phyloP scores from a whole-genome alignment of 2,888 invertebrate genomes.

The Tenodera sinensis region DNA sequence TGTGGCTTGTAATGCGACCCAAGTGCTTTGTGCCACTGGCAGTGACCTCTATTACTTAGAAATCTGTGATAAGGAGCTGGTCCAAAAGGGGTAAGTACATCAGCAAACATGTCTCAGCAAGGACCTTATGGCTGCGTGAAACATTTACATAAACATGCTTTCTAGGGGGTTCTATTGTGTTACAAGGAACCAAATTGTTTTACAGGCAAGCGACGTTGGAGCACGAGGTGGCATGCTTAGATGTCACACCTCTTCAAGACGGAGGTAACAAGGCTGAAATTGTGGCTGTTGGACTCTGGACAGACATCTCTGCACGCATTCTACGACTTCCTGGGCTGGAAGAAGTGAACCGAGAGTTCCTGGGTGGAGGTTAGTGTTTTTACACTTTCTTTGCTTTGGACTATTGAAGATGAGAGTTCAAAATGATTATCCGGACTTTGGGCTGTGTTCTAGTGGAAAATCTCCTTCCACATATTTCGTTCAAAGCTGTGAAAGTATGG shows the following conservation, averaged over 20 bases:
- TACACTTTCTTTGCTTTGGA: background rate
- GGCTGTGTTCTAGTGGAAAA: too few relatives aligned
- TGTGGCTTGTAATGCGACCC: slow-evolving; percentile 73
- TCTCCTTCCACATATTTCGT: too few relatives aligned
- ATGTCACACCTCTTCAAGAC: slow-evolving; percentile 73
- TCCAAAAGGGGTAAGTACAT: slow-evolving; percentile 53
- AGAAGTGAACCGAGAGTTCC: slow-evolving; percentile 78
- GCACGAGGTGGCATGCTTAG: slow-evolving; percentile 94
- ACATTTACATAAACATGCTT: too few relatives aligned
- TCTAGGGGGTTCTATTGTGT: too few relatives aligned
- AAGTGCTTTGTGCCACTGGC: slow-evolving; percentile 83
- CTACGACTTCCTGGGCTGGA: slow-evolving; percentile 76
- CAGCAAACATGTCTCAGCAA: too few relatives aligned
- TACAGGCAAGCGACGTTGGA: slow-evolving; percentile 69
- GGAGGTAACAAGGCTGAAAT: slow-evolving; percentile 62
- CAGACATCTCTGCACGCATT: slow-evolving; percentile 89
- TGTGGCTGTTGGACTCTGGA: slow-evolving; percentile 94
- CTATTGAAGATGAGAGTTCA: background rate
- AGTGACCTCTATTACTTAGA: slow-evolving; percentile 80
- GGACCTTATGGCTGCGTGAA: too few relatives aligned
- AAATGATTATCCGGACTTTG: too few relatives aligned
- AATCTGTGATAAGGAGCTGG: slow-evolving; percentile 61
- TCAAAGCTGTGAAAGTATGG: too few relatives aligned
- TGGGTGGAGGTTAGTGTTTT: slow-evolving; percentile 68
- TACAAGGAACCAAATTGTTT: background rate